Evolutionary conservation across 1,140 invertebrate genomes (phyloP).

Genomic region (Drosophila novamexicana): DNA sequence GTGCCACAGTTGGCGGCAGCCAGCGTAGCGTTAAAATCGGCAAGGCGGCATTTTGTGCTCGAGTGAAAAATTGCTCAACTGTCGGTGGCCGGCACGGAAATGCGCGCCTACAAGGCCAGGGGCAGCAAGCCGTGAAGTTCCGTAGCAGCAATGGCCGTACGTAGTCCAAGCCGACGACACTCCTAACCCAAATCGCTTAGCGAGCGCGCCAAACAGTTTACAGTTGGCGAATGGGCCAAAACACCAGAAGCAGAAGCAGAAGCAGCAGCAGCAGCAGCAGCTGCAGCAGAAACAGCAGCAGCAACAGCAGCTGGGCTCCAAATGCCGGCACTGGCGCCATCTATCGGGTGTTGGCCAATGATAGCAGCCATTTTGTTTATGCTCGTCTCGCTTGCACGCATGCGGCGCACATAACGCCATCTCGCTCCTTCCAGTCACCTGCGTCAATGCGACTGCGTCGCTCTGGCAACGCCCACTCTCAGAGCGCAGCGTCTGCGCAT

Average conservation of each 20-base stretch:
- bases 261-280: background rate
- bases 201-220: conserved; percentile 76
- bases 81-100: conserved; percentile 60
- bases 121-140: conserved; percentile 24
- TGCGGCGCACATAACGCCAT: conserved; percentile 16
- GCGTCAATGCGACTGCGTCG: conserved; percentile 60
- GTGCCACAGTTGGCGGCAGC: background rate
- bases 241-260: conserved; percentile 2
- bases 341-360: conserved; percentile 65
- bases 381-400: conserved; percentile 42
- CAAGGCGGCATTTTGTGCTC: conserved; percentile 67
- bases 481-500: conserved; percentile 66
- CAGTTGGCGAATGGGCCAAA: conserved; percentile 46
- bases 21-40: conserved; percentile 64
- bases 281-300: conserved; percentile 8
- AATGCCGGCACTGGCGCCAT: conserved; percentile 73
- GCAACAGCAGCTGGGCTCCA: conserved; percentile 31
- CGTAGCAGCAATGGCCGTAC: background rate
- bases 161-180: conserved; percentile 44
- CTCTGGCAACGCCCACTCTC: conserved; percentile 75
- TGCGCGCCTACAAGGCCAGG: conserved; percentile 74
- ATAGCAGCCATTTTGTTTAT: conserved; percentile 84
- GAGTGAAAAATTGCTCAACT: conserved; percentile 76
- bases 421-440: conserved; percentile 72
- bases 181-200: conserved; percentile 81